phyloP scores from a whole-genome alignment of 2,888 invertebrate genomes.

The Pandemis cinnamomeana region DNA sequence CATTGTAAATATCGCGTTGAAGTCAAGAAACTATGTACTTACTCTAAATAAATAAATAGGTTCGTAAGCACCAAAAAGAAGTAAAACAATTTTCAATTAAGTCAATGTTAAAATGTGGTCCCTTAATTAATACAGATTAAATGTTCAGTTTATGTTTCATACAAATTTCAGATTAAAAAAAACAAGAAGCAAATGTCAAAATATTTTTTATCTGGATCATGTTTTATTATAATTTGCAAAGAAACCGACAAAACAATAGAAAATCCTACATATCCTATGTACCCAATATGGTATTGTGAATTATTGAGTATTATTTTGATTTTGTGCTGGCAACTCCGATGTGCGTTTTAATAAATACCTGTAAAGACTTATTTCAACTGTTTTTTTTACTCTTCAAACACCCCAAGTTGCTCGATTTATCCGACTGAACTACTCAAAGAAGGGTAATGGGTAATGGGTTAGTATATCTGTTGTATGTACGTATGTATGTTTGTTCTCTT shows the following conservation, averaged over 20 bases:
- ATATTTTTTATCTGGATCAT: too few species aligned
- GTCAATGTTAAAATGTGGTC: not conserved
- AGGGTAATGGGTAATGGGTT: too few species aligned
- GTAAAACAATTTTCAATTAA: not conserved
- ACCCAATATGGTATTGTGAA: conserved; percentile 13
- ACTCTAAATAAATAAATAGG: conserved; percentile 12
- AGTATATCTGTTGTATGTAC: too few species aligned
- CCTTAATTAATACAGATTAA: not conserved
- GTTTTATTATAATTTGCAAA: too few species aligned
- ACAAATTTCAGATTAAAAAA: too few species aligned
- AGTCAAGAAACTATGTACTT: conserved; percentile 2
- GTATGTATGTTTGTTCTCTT: too few species aligned
- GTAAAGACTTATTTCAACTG: conserved; percentile 44
- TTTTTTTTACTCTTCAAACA: conserved; percentile 34
- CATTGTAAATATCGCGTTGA: conserved; percentile 34
- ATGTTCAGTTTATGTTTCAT: too few species aligned
- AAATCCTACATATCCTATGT: too few species aligned
- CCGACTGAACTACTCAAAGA: too few species aligned
- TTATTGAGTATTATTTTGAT: conserved; percentile 42
- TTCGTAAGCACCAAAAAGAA: not conserved
- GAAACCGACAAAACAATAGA: too few species aligned
- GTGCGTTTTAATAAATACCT: conserved; percentile 64
- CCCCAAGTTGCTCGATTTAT: not conserved
- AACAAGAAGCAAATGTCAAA: too few species aligned
- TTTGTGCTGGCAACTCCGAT: conserved; percentile 51